Percentiles rank a stretch among this genome's conserved stretches.
Evolutionary conservation across 2,797 vertebrate species (phyloP).

Genomic region (Eospalax fontanierii): DNA sequence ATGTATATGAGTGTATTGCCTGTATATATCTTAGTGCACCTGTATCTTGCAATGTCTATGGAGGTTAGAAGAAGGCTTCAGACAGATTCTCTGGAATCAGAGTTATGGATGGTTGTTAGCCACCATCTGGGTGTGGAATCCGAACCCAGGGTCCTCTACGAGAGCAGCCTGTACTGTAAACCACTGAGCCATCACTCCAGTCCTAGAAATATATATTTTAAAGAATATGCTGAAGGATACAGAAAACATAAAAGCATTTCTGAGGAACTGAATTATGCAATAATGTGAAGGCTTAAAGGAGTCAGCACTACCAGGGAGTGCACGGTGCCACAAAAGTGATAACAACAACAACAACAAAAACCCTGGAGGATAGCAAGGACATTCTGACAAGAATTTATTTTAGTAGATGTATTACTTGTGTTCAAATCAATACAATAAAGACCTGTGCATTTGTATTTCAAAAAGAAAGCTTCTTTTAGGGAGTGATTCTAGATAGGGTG

Average conservation of each 20-base stretch:
- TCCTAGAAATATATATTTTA: background rate
- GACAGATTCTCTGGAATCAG: no score
- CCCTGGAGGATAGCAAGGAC: background rate
- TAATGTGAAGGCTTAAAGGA: background rate
- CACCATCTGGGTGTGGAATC: no score
- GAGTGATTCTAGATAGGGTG: no score
- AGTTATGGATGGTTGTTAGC: no score
- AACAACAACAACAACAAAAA: background rate
- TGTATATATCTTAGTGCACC: no score
- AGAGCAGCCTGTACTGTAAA: no score
- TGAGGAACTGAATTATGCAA: background rate
- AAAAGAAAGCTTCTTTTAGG: background rate
- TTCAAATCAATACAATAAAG: background rate
- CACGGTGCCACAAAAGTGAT: background rate
- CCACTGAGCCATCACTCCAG: no score
- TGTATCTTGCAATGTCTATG: no score
- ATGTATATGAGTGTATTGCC: no score
- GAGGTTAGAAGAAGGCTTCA: no score
- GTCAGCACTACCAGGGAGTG: background rate
- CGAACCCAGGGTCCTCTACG: no score
- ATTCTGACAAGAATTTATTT: constrained; percentile 16
- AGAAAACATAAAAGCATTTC: background rate
- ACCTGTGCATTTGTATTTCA: background rate
- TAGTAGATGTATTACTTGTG: constrained; percentile 9
- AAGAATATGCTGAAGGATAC: background rate